These are phyloP conservation scores for Lepidochitona cinerea DNA, from an alignment of 2,888 invertebrate species.

Conservation along the genomic window DNA sequence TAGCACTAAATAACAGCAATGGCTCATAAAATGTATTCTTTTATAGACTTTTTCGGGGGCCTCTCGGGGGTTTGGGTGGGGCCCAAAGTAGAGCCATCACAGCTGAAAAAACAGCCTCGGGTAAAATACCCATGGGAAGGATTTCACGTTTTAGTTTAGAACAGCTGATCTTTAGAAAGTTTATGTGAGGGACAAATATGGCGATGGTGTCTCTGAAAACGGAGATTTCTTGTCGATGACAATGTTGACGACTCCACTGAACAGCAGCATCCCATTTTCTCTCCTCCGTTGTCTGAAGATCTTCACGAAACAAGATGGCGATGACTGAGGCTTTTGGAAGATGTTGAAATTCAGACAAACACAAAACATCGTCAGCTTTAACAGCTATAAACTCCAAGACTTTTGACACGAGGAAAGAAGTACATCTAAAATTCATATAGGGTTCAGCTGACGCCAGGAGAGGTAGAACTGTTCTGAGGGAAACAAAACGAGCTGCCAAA, in stretches of 20 bases:
- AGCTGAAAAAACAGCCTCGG: background rate
- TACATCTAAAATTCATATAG: background rate
- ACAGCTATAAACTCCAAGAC: background rate
- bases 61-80: background rate
- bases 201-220: background rate
- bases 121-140: background rate
- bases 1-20: too few species aligned
- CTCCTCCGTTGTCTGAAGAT: conserved; percentile 2
- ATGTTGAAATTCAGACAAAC: background rate
- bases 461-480: background rate
- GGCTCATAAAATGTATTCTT: too few species aligned
- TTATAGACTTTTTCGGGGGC: too few species aligned
- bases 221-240: background rate
- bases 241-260: conserved; percentile 2
- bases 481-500: background rate
- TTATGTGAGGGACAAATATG: background rate
- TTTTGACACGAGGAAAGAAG: background rate
- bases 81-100: background rate
- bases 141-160: background rate
- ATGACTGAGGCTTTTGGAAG: background rate
- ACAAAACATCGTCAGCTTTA: background rate
- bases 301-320: background rate
- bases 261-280: conserved; percentile 5
- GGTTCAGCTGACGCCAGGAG: background rate
- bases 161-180: background rate